Evolutionary conservation across 2,888 invertebrate genomes (phyloP).

Genomic region (Ectemnius continuus): DNA sequence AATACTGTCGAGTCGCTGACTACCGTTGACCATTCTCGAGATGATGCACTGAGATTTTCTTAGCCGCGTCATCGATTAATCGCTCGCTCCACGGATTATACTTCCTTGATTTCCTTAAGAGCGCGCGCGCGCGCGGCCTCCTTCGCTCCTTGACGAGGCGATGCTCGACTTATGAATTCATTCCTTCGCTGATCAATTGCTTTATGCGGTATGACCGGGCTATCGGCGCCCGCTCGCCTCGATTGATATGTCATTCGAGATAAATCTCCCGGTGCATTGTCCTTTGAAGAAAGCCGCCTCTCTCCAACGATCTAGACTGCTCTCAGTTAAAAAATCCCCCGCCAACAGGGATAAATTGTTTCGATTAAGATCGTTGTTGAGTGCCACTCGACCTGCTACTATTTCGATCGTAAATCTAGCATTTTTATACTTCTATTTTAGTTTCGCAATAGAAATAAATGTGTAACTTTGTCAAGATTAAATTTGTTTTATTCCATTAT

Average conservation of each 20-base stretch:
- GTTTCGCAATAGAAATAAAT: too few relatives aligned
- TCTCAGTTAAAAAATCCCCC: not conserved
- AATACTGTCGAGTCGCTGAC: not conserved
- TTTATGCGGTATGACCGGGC: not conserved
- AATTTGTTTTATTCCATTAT: too few relatives aligned
- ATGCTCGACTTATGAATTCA: not conserved
- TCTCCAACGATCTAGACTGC: not conserved
- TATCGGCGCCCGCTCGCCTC: not conserved
- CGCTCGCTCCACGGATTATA: not conserved
- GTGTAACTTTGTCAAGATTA: too few relatives aligned
- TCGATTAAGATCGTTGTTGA: not conserved
- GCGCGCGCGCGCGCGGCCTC: not conserved
- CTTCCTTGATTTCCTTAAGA: not conserved
- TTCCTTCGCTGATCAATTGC: slow-evolving; percentile 9
- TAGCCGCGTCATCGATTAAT: not conserved
- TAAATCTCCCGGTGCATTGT: not conserved
- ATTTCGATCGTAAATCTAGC: too few relatives aligned
- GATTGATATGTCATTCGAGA: slow-evolving; percentile 9
- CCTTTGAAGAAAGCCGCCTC: slow-evolving; percentile 11
- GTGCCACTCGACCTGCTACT: too few relatives aligned
- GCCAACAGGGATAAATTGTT: not conserved
- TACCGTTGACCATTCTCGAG: not conserved
- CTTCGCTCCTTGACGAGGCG: not conserved
- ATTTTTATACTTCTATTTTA: too few relatives aligned
- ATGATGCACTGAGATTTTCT: not conserved